Evolutionary conservation across 2,113 vertebrate genomes (phyloP), one percentile per base, ranked within the genome.

Genomic region (Crotalus helleri): DNA sequence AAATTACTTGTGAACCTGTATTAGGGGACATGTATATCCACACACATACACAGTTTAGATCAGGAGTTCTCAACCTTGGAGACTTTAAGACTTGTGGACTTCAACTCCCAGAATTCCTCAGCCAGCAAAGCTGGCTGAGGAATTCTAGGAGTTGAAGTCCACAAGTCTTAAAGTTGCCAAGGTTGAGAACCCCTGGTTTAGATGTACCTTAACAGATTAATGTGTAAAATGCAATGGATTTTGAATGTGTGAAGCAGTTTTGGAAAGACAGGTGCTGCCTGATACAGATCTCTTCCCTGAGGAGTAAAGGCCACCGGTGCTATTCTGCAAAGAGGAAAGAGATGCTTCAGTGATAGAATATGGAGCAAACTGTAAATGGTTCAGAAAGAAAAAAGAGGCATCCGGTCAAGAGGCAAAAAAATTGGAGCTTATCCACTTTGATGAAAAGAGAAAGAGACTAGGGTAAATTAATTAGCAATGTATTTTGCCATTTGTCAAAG

Each of bases 321-420:
- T 55, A 33, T 39, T 90, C 39, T 53, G 46, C 51, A 87, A 44
- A 88, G 23, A 58, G 21, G 64, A 5, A 58, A 26, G 49, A 54
- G 44, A 85, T 91, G 53, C 51, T 92, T 88, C 57, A 58, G 53
- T 88, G 55, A 9, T 55, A 12, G 91, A 61, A 12, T 29, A n/a
- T 24, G 74, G 24, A 46, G 19, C 13, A 86, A 87, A 90, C 88
- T 91, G 74, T 54, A 91, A 94, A 85, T 89, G 92, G 85, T 44
- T 88, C 91, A 57, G 55, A 91, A 92, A 90, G 86, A 92, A 51
- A 64, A 57, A 17, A 81, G 55, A 53, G 46, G 46, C 86, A 85
- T 58, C 8, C 1, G 90, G 85, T 85, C 54, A 61, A 85, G 85
- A 94, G 33, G 19, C 85, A 74, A 88, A 64, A 64, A 49, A 90